Evolutionary conservation across 2,888 invertebrate species (phyloP).

Genomic region (Argyresthia goedartella): DNA sequence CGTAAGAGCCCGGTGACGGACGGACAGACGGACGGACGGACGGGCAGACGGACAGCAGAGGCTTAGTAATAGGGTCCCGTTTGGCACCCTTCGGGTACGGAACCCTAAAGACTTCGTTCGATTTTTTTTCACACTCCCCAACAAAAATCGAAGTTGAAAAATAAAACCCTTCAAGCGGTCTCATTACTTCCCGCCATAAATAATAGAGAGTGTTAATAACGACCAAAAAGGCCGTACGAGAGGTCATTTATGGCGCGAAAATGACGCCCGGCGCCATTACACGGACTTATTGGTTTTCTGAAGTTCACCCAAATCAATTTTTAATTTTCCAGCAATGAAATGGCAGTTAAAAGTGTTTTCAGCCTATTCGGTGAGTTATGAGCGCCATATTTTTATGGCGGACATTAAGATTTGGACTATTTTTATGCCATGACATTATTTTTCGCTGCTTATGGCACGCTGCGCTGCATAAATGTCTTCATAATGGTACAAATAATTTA

Average conservation of each 20-base stretch:
- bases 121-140: no score
- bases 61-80: no score
- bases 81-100: no score
- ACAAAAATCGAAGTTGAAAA: background rate
- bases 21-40: no score
- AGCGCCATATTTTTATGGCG: background rate
- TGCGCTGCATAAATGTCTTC: no score
- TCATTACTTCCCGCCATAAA: constrained; percentile 3
- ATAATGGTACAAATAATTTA: no score
- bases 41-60: no score
- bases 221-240: constrained; percentile 34
- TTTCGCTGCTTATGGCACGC: no score
- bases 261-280: constrained; percentile 39
- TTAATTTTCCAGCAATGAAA: constrained; percentile 24
- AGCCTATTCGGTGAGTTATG: background rate
- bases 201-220: constrained; percentile 4
- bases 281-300: constrained; percentile 29
- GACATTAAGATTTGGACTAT: background rate
- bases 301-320: constrained; percentile 40
- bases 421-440: no score
- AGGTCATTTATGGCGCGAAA: constrained; percentile 43
- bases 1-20: no score
- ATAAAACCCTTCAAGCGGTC: background rate
- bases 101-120: no score
- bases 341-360: background rate